phyloP scores from a whole-genome alignment of 2,888 invertebrate genomes.

The Ormyrus labotus region DNA sequence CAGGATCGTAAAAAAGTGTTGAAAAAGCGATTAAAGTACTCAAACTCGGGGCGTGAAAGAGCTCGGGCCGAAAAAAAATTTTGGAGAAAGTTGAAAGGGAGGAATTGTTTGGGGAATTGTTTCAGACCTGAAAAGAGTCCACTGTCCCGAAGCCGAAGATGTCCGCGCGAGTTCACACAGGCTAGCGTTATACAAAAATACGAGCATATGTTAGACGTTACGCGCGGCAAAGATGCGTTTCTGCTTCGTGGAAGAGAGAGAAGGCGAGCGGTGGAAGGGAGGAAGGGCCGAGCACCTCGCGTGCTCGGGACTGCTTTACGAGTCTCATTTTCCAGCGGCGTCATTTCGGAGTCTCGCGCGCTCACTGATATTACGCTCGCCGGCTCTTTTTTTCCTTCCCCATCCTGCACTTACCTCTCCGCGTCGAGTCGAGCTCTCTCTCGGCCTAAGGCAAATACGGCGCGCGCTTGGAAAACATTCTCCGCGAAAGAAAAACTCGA shows the following conservation, averaged over 20 bases:
- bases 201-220: slow-evolving; percentile 36
- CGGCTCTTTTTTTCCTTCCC: not conserved
- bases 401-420: no score
- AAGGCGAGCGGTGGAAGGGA: not conserved
- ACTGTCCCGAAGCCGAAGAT: slow-evolving; percentile 17
- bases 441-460: no score
- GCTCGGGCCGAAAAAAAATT: not conserved
- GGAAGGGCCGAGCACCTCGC: slow-evolving; percentile 60
- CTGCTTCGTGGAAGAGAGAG: slow-evolving; percentile 37
- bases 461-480: no score
- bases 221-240: slow-evolving; percentile 38
- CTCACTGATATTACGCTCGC: not conserved
- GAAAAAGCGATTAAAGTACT: no score
- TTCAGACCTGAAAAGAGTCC: slow-evolving; percentile 1
- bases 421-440: no score
- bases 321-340: slow-evolving; percentile 69
- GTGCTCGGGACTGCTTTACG: slow-evolving; percentile 70
- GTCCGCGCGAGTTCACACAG: not conserved
- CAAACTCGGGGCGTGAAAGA: not conserved
- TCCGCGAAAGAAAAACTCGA: no score
- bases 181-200: no score
- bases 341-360: not conserved
- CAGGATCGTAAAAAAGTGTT: no score
- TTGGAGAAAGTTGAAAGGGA: slow-evolving; percentile 28
- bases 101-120: slow-evolving; percentile 5